phyloP scores from a whole-genome alignment of 2,888 invertebrate genomes.

The Steinernema hermaphroditum region DNA sequence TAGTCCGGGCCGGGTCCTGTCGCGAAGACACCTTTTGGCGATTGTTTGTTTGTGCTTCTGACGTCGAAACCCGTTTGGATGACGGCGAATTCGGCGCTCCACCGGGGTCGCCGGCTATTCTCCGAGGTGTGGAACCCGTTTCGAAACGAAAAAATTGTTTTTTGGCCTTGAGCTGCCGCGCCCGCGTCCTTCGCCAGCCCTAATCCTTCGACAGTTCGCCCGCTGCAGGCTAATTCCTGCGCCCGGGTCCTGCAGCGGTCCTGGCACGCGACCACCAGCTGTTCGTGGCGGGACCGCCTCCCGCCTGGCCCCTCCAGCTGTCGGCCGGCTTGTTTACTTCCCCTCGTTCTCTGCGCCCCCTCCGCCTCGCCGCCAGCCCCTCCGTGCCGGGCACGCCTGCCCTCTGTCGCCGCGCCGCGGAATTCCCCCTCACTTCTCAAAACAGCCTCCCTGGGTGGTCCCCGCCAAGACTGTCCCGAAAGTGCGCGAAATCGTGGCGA shows the following conservation, averaged over 20 bases:
- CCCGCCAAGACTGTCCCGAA: not conserved
- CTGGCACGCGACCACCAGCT: no score
- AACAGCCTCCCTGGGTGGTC: conserved; percentile 8
- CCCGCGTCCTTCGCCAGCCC: not conserved
- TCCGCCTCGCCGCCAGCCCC: no score
- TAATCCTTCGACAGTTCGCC: no score
- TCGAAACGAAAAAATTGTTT: conserved; percentile 22
- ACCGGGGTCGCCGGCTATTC: not conserved
- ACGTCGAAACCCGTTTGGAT: conserved; percentile 5
- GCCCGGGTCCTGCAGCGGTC: no score
- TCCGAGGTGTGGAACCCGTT: no score
- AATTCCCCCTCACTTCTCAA: not conserved
- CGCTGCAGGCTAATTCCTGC: no score
- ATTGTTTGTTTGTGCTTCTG: not conserved
- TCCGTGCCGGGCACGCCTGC: not conserved
- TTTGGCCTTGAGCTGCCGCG: not conserved
- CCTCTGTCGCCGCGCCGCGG: not conserved
- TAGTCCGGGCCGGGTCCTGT: no score
- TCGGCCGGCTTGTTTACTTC: no score
- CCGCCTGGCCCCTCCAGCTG: no score
- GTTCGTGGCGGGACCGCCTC: no score
- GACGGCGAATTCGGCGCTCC: not conserved
- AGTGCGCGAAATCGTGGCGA: conserved; percentile 24
- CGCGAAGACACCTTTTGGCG: no score
- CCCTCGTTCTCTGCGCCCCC: no score